Evolutionary conservation across 1,140 invertebrate genomes (phyloP).

Genomic region (Chymomyza costata): DNA sequence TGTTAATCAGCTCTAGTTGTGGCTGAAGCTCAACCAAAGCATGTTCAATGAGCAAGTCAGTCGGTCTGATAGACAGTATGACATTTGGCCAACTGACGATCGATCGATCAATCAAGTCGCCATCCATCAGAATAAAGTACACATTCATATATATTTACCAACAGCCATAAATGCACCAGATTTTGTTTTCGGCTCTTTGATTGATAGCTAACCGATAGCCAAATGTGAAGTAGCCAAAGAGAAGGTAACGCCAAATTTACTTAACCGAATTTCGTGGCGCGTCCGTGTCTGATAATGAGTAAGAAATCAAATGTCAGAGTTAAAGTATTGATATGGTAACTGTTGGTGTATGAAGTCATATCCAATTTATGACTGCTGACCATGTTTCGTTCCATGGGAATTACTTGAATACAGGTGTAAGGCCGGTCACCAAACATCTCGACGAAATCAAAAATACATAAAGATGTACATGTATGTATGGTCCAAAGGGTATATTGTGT

Average conservation of each 20-base stretch:
- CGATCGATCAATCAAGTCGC: conserved; percentile 55
- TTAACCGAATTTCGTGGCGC: conserved; percentile 41
- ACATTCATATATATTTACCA: no score
- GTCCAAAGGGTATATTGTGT: no score
- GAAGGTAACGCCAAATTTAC: conserved; percentile 45
- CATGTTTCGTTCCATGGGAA: no score
- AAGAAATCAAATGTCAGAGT: conserved; percentile 22
- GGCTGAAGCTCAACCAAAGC: no score
- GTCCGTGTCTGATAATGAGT: conserved; percentile 35
- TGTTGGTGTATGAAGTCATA: no score
- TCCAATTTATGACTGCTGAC: no score
- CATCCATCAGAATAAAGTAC: conserved; percentile 52
- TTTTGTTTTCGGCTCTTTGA: conserved; percentile 28
- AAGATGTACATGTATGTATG: no score
- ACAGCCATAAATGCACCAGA: conserved; percentile 6
- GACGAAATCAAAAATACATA: no score
- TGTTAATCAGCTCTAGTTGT: no score
- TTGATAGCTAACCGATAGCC: conserved; percentile 47
- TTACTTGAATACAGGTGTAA: no score
- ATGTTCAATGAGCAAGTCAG: no score
- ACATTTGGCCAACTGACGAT: conserved; percentile 57
- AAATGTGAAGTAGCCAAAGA: conserved; percentile 6
- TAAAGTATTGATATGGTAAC: conserved; percentile 9
- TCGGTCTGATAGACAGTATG: conserved; percentile 48
- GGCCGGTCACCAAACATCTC: no score